Percentiles rank a stretch among this genome's conserved stretches.
These are phyloP conservation scores for Punctoribates punctum DNA, from an alignment of 2,888 invertebrate species.

Conservation along the genomic window DNA sequence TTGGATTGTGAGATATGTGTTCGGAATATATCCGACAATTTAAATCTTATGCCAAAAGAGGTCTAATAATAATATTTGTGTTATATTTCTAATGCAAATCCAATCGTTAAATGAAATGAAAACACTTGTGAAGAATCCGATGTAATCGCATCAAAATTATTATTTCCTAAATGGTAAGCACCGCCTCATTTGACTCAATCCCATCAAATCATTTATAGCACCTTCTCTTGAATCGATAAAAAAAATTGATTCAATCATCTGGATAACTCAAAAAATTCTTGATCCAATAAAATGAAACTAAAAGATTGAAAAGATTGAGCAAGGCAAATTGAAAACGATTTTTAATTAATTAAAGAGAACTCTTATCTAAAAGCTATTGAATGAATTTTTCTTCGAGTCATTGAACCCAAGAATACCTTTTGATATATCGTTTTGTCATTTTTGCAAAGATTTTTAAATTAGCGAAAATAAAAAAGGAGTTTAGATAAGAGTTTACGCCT, in stretches of 20 bases:
- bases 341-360: too few relatives aligned
- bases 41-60: background rate
- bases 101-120: background rate
- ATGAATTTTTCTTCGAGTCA: background rate
- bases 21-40: background rate
- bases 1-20: conserved; percentile 6
- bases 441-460: background rate
- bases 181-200: too few relatives aligned
- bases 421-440: background rate
- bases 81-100: conserved; percentile 13
- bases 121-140: background rate
- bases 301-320: too few relatives aligned
- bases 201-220: too few relatives aligned
- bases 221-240: too few relatives aligned
- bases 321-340: too few relatives aligned
- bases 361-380: too few relatives aligned
- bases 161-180: too few relatives aligned
- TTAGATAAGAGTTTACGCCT: background rate
- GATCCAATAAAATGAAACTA: too few relatives aligned
- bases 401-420: background rate
- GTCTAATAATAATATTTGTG: background rate
- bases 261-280: too few relatives aligned
- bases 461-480: background rate
- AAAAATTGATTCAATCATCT: too few relatives aligned
- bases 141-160: too few relatives aligned